phyloP scores from a whole-genome alignment of 2,113 vertebrate species.

The Chinchilla lanigera region DNA sequence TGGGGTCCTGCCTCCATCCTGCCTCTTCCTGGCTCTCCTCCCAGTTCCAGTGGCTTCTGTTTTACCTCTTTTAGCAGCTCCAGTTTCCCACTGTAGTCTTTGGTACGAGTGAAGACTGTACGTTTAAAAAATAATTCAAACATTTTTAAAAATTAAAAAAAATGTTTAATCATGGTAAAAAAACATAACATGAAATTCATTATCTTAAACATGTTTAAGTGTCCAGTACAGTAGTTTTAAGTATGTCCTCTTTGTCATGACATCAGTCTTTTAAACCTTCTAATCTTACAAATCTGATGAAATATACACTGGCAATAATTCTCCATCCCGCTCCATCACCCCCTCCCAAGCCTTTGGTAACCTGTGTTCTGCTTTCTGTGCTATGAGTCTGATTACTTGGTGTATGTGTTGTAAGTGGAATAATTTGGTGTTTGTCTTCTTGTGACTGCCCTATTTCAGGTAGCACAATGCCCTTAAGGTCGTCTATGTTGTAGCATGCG shows the following conservation, averaged over 20 bases:
- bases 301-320: not conserved
- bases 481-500: not conserved
- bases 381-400: not conserved
- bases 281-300: not conserved
- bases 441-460: not conserved
- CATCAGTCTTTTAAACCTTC: not conserved
- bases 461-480: not conserved
- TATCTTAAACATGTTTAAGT: not conserved
- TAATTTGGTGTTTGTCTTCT: not conserved
- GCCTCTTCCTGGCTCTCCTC: not conserved
- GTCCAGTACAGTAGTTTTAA: not conserved
- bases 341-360: not conserved
- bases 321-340: not conserved
- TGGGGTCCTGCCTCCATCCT: rapidly evolving
- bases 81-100: not conserved
- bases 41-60: not conserved
- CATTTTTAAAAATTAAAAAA: not conserved
- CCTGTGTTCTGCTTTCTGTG: not conserved
- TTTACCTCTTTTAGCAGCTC: not conserved
- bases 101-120: not conserved
- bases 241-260: not conserved
- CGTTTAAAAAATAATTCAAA: not conserved
- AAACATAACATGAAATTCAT: not conserved
- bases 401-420: not conserved
- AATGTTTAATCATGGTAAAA: not conserved